These are phyloP conservation scores for Psephotus haematonotus DNA, from an alignment of 2,113 vertebrate species.

Conservation along the genomic window DNA sequence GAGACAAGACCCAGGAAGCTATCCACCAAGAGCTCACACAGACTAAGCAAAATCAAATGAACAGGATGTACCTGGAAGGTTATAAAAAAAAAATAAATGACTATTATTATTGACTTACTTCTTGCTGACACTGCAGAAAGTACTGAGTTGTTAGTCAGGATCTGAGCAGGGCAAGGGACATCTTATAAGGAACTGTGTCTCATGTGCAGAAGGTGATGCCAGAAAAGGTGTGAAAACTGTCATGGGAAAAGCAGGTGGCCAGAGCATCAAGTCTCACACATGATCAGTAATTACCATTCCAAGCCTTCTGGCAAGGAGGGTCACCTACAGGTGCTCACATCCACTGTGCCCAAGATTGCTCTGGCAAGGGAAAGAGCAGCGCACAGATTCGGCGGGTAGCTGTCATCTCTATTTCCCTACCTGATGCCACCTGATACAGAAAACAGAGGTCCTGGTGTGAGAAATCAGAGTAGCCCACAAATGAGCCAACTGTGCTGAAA, in stretches of 20 bases:
- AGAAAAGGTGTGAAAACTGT: neutral
- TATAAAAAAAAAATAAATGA: neutral
- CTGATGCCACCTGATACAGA: neutral
- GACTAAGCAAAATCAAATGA: neutral
- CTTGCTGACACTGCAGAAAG: neutral
- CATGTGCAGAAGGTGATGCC: neutral
- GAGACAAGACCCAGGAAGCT: neutral
- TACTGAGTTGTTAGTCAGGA: neutral
- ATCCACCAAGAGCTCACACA: neutral
- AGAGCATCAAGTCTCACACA: neutral
- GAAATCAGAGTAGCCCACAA: slow-evolving; percentile 16
- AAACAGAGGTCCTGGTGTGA: neutral
- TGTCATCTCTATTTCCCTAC: neutral
- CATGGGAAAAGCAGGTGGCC: neutral
- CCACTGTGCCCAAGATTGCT: neutral
- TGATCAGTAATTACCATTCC: neutral
- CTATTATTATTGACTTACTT: neutral
- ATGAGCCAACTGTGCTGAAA: slow-evolving; percentile 59
- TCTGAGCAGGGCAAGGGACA: neutral
- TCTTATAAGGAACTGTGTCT: neutral
- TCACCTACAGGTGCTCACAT: neutral
- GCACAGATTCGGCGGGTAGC: neutral
- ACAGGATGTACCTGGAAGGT: neutral
- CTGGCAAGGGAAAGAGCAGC: neutral
- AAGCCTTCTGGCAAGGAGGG: neutral